phyloP scores from a whole-genome alignment of 2,888 invertebrate species.

The Eupithecia exiguata region DNA sequence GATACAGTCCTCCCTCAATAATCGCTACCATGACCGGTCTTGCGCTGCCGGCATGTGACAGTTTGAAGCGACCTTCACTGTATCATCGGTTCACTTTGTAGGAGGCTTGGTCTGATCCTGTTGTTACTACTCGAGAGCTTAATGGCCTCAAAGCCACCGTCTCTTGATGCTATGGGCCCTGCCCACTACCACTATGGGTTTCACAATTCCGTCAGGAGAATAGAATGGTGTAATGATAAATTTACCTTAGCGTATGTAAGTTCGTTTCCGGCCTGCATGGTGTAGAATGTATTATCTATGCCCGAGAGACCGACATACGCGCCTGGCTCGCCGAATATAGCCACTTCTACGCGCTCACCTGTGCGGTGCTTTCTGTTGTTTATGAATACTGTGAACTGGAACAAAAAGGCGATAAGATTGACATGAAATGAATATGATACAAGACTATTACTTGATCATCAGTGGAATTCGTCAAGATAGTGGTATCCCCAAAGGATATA shows the following conservation, averaged over 20 bases:
- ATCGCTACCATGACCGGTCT: background rate
- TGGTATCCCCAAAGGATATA: too few species aligned
- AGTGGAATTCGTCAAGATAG: too few species aligned
- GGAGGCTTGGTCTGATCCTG: background rate
- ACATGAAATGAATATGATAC: too few species aligned
- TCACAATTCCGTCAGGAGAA: background rate
- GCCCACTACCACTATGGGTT: background rate
- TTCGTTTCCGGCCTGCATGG: conserved; percentile 97
- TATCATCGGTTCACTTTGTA: too few species aligned
- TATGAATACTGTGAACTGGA: conserved; percentile 90
- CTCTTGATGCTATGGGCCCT: background rate
- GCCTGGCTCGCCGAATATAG: conserved; percentile 96
- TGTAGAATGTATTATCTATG: conserved; percentile 94
- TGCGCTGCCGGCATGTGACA: too few species aligned
- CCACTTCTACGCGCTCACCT: conserved; percentile 96
- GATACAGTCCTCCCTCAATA: background rate
- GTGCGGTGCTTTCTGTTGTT: conserved; percentile 97
- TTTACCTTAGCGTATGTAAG: conserved; percentile 90
- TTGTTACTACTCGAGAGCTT: background rate
- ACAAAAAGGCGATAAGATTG: background rate
- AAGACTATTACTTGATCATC: conserved; percentile 63
- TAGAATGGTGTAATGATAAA: too few species aligned
- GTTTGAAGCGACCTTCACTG: too few species aligned
- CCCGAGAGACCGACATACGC: conserved; percentile 96
- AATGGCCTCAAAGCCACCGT: background rate